Evolutionary conservation across 2,797 vertebrate species (phyloP).

Genomic region (Poecilia gillii): DNA sequence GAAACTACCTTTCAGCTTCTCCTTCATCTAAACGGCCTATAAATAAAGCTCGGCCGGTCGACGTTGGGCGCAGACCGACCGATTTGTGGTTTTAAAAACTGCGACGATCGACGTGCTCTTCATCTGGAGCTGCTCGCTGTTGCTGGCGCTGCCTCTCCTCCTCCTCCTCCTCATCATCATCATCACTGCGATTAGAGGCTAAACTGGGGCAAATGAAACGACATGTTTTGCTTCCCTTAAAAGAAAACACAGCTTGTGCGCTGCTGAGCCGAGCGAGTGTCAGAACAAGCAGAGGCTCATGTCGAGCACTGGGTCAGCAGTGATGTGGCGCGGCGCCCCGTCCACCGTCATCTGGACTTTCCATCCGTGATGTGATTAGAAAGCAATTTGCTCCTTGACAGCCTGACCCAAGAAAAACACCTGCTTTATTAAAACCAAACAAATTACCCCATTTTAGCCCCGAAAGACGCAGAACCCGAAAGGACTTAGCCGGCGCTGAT

Average conservation of each 20-base stretch:
- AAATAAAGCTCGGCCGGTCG: slow-evolving; percentile 32
- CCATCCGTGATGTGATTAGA: slow-evolving; percentile 75
- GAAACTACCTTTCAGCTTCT: slow-evolving; percentile 33
- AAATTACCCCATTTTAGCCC: slow-evolving; percentile 71
- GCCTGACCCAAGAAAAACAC: slow-evolving; percentile 75
- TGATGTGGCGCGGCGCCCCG: slow-evolving; percentile 29
- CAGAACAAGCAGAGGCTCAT: background rate
- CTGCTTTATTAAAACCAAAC: slow-evolving; percentile 78
- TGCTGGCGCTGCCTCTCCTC: slow-evolving; percentile 28
- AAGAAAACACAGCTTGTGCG: slow-evolving; percentile 69
- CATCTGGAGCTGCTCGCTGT: slow-evolving; percentile 9
- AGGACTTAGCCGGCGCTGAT: slow-evolving; percentile 27
- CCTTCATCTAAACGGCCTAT: slow-evolving; percentile 4
- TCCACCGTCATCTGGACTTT: slow-evolving; percentile 65
- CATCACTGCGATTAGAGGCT: slow-evolving; percentile 54
- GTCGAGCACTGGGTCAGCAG: slow-evolving; percentile 35
- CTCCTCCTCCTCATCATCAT: background rate
- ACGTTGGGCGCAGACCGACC: slow-evolving; percentile 44
- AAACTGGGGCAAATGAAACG: slow-evolving; percentile 66
- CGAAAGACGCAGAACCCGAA: slow-evolving; percentile 41
- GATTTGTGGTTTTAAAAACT: slow-evolving; percentile 10
- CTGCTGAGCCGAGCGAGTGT: slow-evolving; percentile 27
- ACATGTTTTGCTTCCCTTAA: slow-evolving; percentile 76
- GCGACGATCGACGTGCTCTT: slow-evolving; percentile 13
- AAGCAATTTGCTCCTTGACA: slow-evolving; percentile 75